These are phyloP conservation scores for Lampropteryx suffumata DNA, from an alignment of 2,888 invertebrate species.

Conservation along the genomic window DNA sequence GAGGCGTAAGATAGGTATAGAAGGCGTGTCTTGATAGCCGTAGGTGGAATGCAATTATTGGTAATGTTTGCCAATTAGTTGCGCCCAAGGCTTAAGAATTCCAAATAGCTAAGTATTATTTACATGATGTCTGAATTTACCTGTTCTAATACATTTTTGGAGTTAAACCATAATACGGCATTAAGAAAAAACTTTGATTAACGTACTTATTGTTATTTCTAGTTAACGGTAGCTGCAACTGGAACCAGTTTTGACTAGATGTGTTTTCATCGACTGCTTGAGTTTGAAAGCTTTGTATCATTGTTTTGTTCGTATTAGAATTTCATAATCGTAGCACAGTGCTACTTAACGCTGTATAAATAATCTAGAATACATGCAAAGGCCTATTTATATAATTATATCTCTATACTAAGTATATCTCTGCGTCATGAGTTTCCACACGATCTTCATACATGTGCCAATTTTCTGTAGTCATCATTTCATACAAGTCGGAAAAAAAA, in stretches of 20 bases:
- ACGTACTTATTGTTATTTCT: no score
- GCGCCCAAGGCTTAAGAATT: constrained; percentile 53
- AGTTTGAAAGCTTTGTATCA: no score
- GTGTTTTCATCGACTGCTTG: no score
- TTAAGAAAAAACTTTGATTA: no score
- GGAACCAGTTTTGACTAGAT: no score
- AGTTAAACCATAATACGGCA: no score
- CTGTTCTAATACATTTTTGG: background rate
- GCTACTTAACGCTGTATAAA: no score
- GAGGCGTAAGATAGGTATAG: constrained; percentile 23
- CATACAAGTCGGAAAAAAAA: background rate
- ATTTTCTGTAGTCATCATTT: background rate
- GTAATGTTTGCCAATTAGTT: constrained; percentile 69
- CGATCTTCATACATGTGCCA: background rate
- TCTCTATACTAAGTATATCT: background rate
- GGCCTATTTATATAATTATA: no score
- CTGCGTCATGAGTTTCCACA: background rate
- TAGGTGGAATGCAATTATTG: constrained; percentile 60
- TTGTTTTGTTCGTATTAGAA: no score
- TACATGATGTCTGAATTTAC: constrained; percentile 34
- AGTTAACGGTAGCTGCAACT: no score
- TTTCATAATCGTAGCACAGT: no score
- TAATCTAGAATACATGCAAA: no score
- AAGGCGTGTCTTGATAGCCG: constrained; percentile 34
- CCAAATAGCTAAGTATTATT: constrained; percentile 45